These are phyloP conservation scores for Sylvia atricapilla DNA, from an alignment of 2,113 vertebrate species.

Conservation along the genomic window DNA sequence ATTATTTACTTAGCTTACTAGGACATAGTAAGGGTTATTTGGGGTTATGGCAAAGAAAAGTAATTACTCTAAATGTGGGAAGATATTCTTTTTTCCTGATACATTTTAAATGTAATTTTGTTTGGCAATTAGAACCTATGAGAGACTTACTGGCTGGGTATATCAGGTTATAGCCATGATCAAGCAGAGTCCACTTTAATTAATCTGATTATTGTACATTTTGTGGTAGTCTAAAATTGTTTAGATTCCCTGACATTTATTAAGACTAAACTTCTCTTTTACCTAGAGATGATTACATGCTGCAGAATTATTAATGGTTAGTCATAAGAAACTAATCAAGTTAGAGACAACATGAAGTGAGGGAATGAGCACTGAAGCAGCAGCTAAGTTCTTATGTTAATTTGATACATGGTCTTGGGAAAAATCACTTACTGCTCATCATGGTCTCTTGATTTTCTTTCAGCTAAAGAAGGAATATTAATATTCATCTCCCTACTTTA, in stretches of 20 bases:
- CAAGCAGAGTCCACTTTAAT: constrained; percentile 15
- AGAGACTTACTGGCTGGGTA: constrained; percentile 7
- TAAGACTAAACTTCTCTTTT: constrained; percentile 37
- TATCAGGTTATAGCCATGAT: not conserved
- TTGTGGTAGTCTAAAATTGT: constrained; percentile 15
- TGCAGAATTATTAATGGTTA: constrained; percentile 27
- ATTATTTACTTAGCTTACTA: not conserved
- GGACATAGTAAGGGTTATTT: not conserved
- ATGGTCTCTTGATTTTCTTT: not conserved
- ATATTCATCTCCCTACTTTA: not conserved
- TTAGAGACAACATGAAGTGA: constrained; percentile 18
- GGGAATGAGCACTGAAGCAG: not conserved
- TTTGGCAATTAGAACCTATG: not conserved
- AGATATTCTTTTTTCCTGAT: not conserved
- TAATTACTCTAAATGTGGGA: not conserved
- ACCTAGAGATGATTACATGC: not conserved
- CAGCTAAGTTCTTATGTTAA: not conserved
- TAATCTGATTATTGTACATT: constrained; percentile 39
- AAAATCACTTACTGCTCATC: not conserved
- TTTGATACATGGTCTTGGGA: constrained; percentile 11
- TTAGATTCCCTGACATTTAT: constrained; percentile 36
- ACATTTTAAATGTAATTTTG: constrained; percentile 17
- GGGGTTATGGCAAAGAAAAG: not conserved
- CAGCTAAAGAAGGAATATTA: not conserved
- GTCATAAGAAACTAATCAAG: constrained; percentile 46